Evolutionary conservation across 2,888 invertebrate species (phyloP), one percentile per base, ranked within the genome.

Genomic region (Celastrina argiolus): DNA sequence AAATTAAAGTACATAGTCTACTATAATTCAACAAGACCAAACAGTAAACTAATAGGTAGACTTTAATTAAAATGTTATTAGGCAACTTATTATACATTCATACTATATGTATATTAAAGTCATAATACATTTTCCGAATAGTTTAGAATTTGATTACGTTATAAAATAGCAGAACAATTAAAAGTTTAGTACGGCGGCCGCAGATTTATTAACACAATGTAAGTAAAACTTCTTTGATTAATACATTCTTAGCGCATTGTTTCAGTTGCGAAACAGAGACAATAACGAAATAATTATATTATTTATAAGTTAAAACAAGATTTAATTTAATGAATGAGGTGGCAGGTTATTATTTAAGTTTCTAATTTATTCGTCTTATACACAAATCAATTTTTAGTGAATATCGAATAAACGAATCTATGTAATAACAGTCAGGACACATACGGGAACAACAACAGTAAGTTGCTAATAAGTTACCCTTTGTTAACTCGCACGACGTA

Each of bases 161-260:
- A 75, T 76, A 74, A 78, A 81, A 81, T 78, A 75, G 73, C 80
- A 75, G 78, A 79, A 81, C 78, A 81, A 81, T 81, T 81, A 81
- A 78, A 82, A 79, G 79, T 81, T 76, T 67, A 51, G 58, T 31
- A 31, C 28, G 31, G 16, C 31, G 31, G 58, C 58, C 58, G 16
- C 58, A 58, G 31, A 58, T 51, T 51, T 51, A 51, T 51, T 26
- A 51, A 51, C 22, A 51, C 51, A 26, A 51, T 51, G 51, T 51
- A 51, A 51, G 69, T 67, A 69, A 56, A 69, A 69, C 65, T 69
- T 67, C 65, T 69, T 45, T 67, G 67, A 67, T 69, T 69, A 51
- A 51, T 51, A 51, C 51, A 51, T 51, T 51, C 51, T 51, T 51
- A 12, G 51, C 51, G 22, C 51, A 26, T 51, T 51, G 51, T 51